These are phyloP conservation scores for Trididemnum miniatum DNA, from an alignment of 23 tunicate genomes.

Conservation along the genomic window DNA sequence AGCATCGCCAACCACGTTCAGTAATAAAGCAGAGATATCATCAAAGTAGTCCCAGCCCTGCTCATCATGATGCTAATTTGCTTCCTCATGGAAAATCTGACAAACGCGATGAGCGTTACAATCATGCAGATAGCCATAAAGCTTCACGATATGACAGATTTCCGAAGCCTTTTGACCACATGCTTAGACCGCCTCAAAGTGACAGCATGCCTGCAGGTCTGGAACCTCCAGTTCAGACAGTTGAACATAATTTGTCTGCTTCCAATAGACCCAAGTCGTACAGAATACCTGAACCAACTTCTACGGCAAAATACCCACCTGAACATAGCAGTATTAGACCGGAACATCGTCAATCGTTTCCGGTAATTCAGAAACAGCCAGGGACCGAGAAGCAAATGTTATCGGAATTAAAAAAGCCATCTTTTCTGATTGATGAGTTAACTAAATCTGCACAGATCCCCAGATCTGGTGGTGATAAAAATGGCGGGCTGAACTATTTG, in stretches of 20 bases:
- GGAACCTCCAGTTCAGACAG: background rate
- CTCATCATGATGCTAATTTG: background rate
- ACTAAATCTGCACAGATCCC: background rate
- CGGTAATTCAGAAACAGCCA: background rate
- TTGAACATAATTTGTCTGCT: background rate
- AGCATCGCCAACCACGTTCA: background rate
- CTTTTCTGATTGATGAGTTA: conserved; percentile 36
- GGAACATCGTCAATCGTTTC: background rate
- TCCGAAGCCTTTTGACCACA: conserved; percentile 60
- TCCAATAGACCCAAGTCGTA: conserved; percentile 23
- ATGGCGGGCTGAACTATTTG: background rate
- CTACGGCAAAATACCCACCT: background rate
- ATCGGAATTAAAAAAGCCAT: conserved; percentile 22
- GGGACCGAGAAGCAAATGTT: background rate
- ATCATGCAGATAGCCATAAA: background rate
- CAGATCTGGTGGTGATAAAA: background rate
- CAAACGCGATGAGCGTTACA: conserved; percentile 4
- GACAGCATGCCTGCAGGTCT: background rate
- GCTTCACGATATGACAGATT: conserved; percentile 31
- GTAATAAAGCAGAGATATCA: background rate
- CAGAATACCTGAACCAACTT: background rate
- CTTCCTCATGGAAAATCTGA: background rate
- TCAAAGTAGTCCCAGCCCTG: background rate
- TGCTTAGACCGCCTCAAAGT: conserved; percentile 31
- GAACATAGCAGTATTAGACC: background rate